Base-by-base conservation (phyloP, 2,888 invertebrate genomes). In the Protophormia terraenovae region DNA sequence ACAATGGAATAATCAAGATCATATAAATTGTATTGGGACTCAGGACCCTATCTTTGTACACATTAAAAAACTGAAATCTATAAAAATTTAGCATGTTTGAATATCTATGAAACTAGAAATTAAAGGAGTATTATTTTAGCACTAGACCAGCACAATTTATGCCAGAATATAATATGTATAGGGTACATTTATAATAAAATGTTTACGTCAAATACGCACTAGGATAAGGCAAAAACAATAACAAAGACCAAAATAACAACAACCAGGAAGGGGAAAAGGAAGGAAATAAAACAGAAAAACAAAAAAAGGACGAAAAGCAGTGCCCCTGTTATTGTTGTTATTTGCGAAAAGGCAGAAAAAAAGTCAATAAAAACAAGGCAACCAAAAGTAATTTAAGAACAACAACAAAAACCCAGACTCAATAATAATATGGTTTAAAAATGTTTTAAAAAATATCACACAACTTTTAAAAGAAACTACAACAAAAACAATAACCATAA, bases 321-420 rank as follows among this genome's bases (percentile, higher is more conserved):
- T 29, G 29, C 7, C 29, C 12, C 58, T 55, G 41, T 29, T 27
- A n/a, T 35, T 60, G 60, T 60, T 55, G 45, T 64, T 82, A 3
- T 29, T 75, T 45, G 16, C 12, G 29, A 38, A 50, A 12, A 45
- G n/a, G n/a, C n/a, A 41, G 7, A 12, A 24, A 78, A 50, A 62
- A 62, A 50, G 29, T 38, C 69, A 80, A 71, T 53, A 71, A 79
- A 50, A 73, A 64, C 41, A 45, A 71, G 71, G 55, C 45, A 66
- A 50, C 16, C 29, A 55, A 60, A 76, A 47, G 60, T 67, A 76
- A 82, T 71, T 71, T 62, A 32, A 62, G 69, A 64, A 50, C 3
- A 71, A 62, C 10, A 73, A 66, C 41, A 66, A 62, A 53, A 71
- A 41, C 29, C 32, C 64, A 47, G 29, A 24, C 53, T 29, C 4